phyloP scores from a whole-genome alignment of 2,888 invertebrate species.

The Tipula confusa region DNA sequence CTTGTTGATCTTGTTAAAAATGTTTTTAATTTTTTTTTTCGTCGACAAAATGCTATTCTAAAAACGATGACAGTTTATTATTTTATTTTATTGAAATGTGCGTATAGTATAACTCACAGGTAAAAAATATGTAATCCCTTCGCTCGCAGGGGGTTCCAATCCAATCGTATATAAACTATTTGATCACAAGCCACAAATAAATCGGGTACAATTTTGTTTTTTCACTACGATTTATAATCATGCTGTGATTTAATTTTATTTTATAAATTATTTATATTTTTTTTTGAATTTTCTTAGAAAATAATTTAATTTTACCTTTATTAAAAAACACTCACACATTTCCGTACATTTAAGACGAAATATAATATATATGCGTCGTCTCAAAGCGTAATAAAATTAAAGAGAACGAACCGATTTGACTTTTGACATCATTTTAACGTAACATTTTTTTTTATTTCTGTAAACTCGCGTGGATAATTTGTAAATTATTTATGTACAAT shows the following conservation, averaged over 20 bases:
- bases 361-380: too few species aligned
- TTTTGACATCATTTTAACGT: slow-evolving; percentile 28
- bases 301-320: background rate
- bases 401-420: background rate
- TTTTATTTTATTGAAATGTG: background rate
- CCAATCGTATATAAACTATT: background rate
- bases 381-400: background rate
- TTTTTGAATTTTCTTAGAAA: slow-evolving; percentile 3
- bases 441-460: background rate
- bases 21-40: too few species aligned
- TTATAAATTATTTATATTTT: slow-evolving; percentile 15
- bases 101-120: background rate
- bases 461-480: background rate
- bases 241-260: slow-evolving; percentile 30
- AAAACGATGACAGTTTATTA: background rate
- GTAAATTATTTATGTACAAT: background rate
- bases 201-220: background rate
- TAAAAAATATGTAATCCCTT: background rate
- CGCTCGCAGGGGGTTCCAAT: background rate
- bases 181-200: background rate
- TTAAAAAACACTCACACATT: slow-evolving; percentile 13
- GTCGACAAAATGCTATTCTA: background rate
- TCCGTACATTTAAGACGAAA: background rate
- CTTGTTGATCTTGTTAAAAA: background rate
- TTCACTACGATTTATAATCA: background rate